Base-by-base conservation (phyloP, 2,888 invertebrate genomes). In the Drosophila cognata region DNA sequence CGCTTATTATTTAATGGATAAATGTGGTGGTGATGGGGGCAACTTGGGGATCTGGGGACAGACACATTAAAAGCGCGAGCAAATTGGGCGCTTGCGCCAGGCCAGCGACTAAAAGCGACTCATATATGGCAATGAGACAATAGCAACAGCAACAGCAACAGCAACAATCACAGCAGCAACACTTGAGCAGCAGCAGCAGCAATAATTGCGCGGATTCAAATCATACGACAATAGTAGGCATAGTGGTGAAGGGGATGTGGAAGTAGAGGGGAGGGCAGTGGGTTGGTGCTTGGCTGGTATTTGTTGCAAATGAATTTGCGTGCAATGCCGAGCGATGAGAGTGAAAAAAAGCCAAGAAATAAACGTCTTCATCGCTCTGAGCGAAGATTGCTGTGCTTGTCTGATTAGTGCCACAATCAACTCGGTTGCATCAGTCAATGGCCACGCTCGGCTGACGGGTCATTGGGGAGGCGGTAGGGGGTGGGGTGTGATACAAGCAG, bases 131-230 rank as follows among this genome's bases (percentile, higher is more conserved):
- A 82, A 83, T 81, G 81, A 72, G 69, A 13, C 64, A 74, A 59
- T 57, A 55, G 46, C 71, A 79, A 53, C 69, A 81, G 25, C 66
- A 21, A n/a, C 38, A 38, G 41, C 43, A 43, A 59, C 29, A 29
- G 4, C 21, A 53, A 7, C 13, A 33, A 13, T 10, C 2, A 51
- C 8, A 50, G 31, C 51, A 51, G 51, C 51, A 51, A 56, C 28
- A 38, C 18, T 55, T 18, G 18, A 36, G 18, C 11, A 18, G 35
- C 18, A 36, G 35, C 18, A 36, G 53, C 25, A 36, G 53, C 35
- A 78, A 71, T 73, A 69, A 84, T 89, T 85, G 74, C 82, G 69
- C 81, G 84, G 84, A 82, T 84, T 89, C 79, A 79, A 78, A 80
- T 85, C 89, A 84, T 74, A 79, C 61, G 66, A 79, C 76, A 67